phyloP scores from a whole-genome alignment of 64 coral and sea anemone genomes.

The Stichodactyla mertensii region DNA sequence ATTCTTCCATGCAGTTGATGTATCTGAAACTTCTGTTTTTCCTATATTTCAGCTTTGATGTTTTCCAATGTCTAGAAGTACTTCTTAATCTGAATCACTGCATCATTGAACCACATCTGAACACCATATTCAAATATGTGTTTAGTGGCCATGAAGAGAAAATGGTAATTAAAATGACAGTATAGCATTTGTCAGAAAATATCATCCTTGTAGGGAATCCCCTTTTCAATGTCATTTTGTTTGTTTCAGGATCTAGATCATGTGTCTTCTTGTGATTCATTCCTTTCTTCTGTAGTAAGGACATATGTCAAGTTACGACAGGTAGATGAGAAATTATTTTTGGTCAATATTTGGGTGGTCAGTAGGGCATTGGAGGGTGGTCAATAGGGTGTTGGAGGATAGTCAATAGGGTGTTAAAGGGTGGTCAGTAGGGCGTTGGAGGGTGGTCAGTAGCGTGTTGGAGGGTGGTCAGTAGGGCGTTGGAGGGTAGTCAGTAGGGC shows the following conservation, averaged over 20 bases:
- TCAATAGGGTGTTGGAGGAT: no score
- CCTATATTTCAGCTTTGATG: slow-evolving; percentile 12
- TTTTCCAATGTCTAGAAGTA: slow-evolving; percentile 42
- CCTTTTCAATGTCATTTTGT: neutral
- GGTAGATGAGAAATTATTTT: neutral
- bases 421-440: no score
- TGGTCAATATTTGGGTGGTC: neutral
- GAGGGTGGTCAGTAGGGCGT: no score
- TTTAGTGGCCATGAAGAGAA: neutral
- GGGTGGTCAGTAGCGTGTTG: no score
- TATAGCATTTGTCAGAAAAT: no score
- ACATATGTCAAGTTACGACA: slow-evolving; percentile 45
- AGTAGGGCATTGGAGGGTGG: no score
- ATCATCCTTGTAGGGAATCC: no score
- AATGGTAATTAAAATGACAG: neutral
- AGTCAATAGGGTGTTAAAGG: no score
- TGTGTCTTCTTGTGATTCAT: neutral
- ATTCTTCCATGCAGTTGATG: neutral
- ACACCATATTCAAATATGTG: neutral
- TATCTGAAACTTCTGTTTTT: no score
- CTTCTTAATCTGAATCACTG: slow-evolving; percentile 55
- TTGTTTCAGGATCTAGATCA: neutral
- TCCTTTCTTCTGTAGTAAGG: slow-evolving; percentile 26
- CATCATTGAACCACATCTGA: slow-evolving; percentile 43
- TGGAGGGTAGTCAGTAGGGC: no score